Base-by-base conservation (phyloP, 1,140 invertebrate genomes). In the Tribolium castaneum region DNA sequence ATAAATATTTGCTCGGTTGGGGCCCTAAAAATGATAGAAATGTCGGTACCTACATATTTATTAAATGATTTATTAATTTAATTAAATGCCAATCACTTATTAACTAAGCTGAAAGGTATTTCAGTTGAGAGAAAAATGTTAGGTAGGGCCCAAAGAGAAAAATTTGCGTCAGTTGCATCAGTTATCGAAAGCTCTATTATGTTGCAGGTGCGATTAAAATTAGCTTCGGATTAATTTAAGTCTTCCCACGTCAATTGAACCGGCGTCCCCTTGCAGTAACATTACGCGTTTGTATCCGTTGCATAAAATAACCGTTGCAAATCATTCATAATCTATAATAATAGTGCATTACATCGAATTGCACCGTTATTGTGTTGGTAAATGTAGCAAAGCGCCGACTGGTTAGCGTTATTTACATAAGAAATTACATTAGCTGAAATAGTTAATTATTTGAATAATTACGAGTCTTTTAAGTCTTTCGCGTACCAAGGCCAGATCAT, bases 321-420 rank as follows among this genome's bases (percentile, higher is more conserved):
- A 66, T 66, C 59, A 66, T 35, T 66, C 59, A 66, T 66, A 66
- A 66, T 66, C 25, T 35, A 34, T 66, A 66, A 66, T 66, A 66
- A 66, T 66, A 35, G 25, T 13, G 30, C 59, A 35, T 66, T 66
- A 14, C 59, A 66, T 35, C 1, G 14, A 66, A 66, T 35, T 66
- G 59, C 59, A 66, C 25, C n/a, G 59, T 66, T 35, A 35, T 66
- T 66, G 59, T 66, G 12, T 59, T 59, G 13, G 19, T 66, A 66
- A 66, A 22, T 66, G 59, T 66, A 30, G 22, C 56, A 7, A 62
- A 62, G 56, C 56, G 7, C 59, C 30, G 22, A 66, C 1, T 30
- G 19, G 59, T 66, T 35, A 66, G 6, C n/a, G 14, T 35, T 66
- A 66, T 66, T 66, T 66, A 35, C 59, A 35, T 35, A 35, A 35